phyloP scores from a whole-genome alignment of 2,888 invertebrate species.

The Acronicta aceris region DNA sequence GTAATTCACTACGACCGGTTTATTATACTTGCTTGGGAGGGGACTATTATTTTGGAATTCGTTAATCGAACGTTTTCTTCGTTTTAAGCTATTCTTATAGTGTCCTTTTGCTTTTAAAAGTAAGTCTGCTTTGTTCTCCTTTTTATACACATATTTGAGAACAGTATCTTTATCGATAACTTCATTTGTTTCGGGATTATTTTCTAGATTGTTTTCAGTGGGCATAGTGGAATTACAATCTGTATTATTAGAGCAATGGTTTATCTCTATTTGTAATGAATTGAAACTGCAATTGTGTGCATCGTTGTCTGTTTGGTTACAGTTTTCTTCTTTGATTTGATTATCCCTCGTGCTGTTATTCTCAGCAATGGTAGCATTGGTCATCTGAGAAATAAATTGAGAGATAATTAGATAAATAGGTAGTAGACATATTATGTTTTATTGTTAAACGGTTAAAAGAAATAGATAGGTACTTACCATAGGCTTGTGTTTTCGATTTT shows the following conservation, averaged over 20 bases:
- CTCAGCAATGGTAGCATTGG: constrained; percentile 66
- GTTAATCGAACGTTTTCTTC: constrained; percentile 67
- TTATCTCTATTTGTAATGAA: constrained; percentile 25
- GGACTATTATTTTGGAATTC: constrained; percentile 32
- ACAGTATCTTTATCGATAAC: constrained; percentile 63
- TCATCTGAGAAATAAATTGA: constrained; percentile 69
- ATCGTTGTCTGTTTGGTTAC: constrained; percentile 30
- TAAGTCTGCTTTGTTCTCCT: constrained; percentile 48
- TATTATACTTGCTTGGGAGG: constrained; percentile 53
- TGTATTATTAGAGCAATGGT: constrained; percentile 31
- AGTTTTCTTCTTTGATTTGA: constrained; percentile 22
- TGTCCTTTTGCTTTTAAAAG: constrained; percentile 63
- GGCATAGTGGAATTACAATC: constrained; percentile 10
- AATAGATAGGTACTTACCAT: constrained; percentile 32
- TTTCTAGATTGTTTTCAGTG: constrained; percentile 19
- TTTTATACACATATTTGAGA: constrained; percentile 76
- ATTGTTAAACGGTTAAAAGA: background rate
- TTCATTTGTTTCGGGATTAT: constrained; percentile 45
- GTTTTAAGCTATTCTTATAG: constrained; percentile 72
- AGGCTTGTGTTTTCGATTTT: constrained; percentile 6
- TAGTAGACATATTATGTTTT: background rate
- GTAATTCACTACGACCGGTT: constrained; percentile 71
- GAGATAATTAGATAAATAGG: constrained; percentile 9
- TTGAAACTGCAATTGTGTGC: constrained; percentile 34
- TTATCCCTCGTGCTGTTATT: constrained; percentile 47